Percentiles rank a stretch among this genome's conserved stretches.
These are phyloP conservation scores for Bovichtus diacanthus DNA, from an alignment of 2,797 vertebrate species.

Conservation along the genomic window DNA sequence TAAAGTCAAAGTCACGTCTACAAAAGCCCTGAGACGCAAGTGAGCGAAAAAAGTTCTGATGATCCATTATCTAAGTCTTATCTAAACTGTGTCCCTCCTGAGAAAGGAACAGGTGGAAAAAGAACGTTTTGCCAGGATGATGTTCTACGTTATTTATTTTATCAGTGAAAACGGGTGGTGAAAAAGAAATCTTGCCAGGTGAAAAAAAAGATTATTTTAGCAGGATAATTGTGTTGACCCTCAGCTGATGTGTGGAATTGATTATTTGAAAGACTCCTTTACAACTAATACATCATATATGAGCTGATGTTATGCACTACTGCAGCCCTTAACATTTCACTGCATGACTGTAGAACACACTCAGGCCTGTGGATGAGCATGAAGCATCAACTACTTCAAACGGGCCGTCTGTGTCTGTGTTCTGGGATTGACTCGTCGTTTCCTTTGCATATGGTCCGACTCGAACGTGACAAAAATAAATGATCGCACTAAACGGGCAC, in stretches of 20 bases:
- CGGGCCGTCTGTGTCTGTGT: not conserved
- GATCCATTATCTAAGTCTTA: no score
- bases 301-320: not conserved
- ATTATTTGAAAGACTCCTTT: not conserved
- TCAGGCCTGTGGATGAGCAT: not conserved
- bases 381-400: not conserved
- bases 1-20: not conserved
- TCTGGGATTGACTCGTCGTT: not conserved
- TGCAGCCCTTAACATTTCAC: not conserved
- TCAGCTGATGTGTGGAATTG: not conserved
- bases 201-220: no score
- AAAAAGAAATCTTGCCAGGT: no score
- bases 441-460: not conserved
- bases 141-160: no score
- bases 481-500: conserved; percentile 16
- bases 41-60: no score
- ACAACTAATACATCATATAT: not conserved
- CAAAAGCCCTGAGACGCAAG: no score
- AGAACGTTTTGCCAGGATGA: no score
- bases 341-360: not conserved
- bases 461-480: conserved; percentile 5
- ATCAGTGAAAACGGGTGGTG: no score
- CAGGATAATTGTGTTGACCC: no score
- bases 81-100: no score
- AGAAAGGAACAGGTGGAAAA: no score